phyloP scores from a whole-genome alignment of 1,140 invertebrate genomes.

The Acromyrmex heyeri region DNA sequence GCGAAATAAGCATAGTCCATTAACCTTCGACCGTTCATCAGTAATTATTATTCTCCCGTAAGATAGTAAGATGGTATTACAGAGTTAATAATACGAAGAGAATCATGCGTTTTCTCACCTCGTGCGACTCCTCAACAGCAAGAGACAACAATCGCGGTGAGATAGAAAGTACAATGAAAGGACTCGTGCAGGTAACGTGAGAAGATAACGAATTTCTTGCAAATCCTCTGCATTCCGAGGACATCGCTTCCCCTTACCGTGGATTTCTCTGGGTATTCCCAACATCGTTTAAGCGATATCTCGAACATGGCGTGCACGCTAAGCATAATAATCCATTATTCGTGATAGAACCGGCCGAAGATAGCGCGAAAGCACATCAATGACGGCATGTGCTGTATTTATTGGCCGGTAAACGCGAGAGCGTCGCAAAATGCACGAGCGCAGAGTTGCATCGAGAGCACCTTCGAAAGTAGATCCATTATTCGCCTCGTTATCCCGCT shows the following conservation, averaged over 20 bases:
- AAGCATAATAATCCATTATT: constrained; percentile 56
- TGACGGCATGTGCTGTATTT: constrained; percentile 29
- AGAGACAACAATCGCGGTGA: constrained; percentile 25
- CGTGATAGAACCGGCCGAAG: constrained; percentile 18
- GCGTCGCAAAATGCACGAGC: constrained; percentile 30
- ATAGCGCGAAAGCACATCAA: constrained; percentile 17
- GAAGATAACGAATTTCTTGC: constrained; percentile 40
- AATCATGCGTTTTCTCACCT: constrained; percentile 56
- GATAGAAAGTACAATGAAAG: constrained; percentile 58
- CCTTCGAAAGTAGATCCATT: constrained; percentile 55
- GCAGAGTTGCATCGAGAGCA: constrained; percentile 27
- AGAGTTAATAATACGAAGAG: constrained; percentile 48
- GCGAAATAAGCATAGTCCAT: constrained; percentile 36
- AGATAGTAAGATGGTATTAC: constrained; percentile 38
- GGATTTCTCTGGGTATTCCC: constrained; percentile 1
- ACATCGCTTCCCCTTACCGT: not conserved
- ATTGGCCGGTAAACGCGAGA: constrained; percentile 44
- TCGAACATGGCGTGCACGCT: constrained; percentile 10
- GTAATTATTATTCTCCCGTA: constrained; percentile 58
- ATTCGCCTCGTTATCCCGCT: constrained; percentile 65
- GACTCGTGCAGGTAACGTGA: constrained; percentile 13
- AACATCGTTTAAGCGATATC: constrained; percentile 16
- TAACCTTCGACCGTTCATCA: constrained; percentile 34
- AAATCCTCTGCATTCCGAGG: constrained; percentile 10
- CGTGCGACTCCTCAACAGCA: not conserved